A percentile compares a stretch with the other conserved stretches of the same genome.
Conservation (phyloP, 2,113 vertebrate species). For the Phycodurus eques region DNA sequence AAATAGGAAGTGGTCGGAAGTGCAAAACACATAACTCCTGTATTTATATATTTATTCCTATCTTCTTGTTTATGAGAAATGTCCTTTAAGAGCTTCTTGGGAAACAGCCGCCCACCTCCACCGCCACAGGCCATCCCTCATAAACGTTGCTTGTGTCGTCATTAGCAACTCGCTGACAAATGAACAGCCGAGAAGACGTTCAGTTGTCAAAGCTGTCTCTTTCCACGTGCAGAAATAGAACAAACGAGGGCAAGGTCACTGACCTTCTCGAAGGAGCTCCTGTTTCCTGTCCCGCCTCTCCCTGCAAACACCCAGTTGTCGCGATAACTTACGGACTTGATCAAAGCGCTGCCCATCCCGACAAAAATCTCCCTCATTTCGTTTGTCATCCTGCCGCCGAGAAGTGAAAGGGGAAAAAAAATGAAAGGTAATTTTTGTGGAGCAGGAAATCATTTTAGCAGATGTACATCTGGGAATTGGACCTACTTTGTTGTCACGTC, state of each 20-base stretch:
- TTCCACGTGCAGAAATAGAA: conserved; percentile 35
- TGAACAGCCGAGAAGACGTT: conserved; percentile 20
- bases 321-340: conserved; percentile 67
- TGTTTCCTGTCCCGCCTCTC: conserved; percentile 59
- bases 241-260: conserved; percentile 18
- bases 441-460: conserved; percentile 5
- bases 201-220: neutral
- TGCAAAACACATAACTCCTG: neutral
- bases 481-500: conserved; percentile 83
- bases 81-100: conserved; percentile 18
- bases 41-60: neutral
- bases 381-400: conserved; percentile 75
- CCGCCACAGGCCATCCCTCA: conserved; percentile 78
- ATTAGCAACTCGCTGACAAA: conserved; percentile 72
- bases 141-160: conserved; percentile 74
- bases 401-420: neutral
- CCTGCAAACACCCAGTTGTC: conserved; percentile 90
- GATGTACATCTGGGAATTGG: conserved; percentile 8
- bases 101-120: conserved; percentile 82
- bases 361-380: conserved; percentile 68
- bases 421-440: conserved; percentile 1
- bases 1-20: neutral
- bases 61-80: neutral
- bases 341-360: conserved; percentile 76
- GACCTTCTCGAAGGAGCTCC: conserved; percentile 85